Evolutionary conservation across 2,888 invertebrate species (phyloP), one percentile per base, ranked within the genome.

Genomic region (Spilarctia lutea): DNA sequence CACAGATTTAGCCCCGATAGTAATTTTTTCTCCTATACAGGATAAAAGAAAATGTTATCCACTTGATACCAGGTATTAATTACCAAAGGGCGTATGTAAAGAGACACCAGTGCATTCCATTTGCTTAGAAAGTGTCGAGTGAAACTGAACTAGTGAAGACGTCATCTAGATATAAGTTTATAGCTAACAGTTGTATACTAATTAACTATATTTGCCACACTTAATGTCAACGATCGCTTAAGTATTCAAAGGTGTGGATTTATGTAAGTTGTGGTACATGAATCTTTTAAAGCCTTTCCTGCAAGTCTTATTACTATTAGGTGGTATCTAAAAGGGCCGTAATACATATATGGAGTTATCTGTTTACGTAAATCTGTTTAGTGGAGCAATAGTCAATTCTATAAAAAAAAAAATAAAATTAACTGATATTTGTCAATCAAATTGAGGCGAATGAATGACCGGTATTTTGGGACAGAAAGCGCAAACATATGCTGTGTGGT

Each of bases 101-200:
- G 79, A 84, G 85, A 85, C 81, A 85, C 82, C 81, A 81, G 82
- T 86, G 83, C 80, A 90, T 87, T 89, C 87, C 88, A 91, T 89
- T 92, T 88, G 86, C 87, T 87, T 91, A 91, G 93, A 93, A 93
- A 93, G 93, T 88, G 83, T 72, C 68, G 71, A 91, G 92, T 89
- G 91, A 92, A 92, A 92, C 86, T 85, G 86, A 88, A 85, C 84
- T 76, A 82, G 79, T 72, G 71, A 73, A 81, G 82, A 87, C 83
- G 83, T 79, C 72, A 71, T 72, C 16, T 77, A 69, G 73, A 75
- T 76, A 79, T 74, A 80, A 76, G 78, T 77, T 75, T 82, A 78
- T 79, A 77, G 73, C 68, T 52, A 52, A 24, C 52, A 67, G 42
- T 18, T 68, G 24, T 39, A 52, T 69, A 52, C 60, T 69, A 39